Evolutionary conservation across 2,113 vertebrate genomes (phyloP).

Genomic region (Jacana jacana): DNA sequence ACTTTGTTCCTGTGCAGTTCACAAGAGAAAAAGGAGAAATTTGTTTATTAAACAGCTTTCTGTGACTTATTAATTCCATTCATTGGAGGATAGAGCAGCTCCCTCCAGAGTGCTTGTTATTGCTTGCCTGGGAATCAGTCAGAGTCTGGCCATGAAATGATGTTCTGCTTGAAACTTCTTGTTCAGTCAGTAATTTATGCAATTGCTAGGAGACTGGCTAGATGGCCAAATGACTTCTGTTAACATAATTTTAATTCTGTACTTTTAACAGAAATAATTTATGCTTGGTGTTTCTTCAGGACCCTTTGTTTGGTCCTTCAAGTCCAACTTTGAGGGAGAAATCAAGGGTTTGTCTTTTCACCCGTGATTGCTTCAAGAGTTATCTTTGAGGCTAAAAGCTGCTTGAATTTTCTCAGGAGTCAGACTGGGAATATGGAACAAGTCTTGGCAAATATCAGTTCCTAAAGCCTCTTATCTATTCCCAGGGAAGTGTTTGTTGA

Average conservation of each 20-base stretch:
- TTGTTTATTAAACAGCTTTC: conserved; percentile 34
- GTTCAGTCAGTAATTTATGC: conserved; percentile 38
- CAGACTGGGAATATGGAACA: not conserved
- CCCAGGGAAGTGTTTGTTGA: not conserved
- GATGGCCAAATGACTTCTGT: conserved; percentile 23
- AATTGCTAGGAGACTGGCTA: conserved; percentile 6
- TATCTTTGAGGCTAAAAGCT: not conserved
- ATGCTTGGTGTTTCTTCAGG: not conserved
- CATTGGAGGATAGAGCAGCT: not conserved
- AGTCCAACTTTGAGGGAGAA: not conserved
- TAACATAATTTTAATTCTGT: conserved; percentile 35
- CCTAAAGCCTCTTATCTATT: not conserved
- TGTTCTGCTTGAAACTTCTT: conserved; percentile 5
- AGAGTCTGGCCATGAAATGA: not conserved
- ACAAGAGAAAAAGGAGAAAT: not conserved
- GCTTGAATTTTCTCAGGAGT: not conserved
- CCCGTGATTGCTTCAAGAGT: not conserved
- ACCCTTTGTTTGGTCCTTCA: not conserved
- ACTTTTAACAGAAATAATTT: conserved; percentile 11
- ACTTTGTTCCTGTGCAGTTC: not conserved
- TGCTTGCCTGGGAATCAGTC: conserved; percentile 4
- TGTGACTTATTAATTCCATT: not conserved
- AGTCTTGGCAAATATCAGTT: not conserved
- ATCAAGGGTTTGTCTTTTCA: not conserved
- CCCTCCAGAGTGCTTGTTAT: not conserved